Evolutionary conservation across 1,140 invertebrate species (phyloP), one percentile per base, ranked within the genome.

Genomic region (Papilio glaucus): DNA sequence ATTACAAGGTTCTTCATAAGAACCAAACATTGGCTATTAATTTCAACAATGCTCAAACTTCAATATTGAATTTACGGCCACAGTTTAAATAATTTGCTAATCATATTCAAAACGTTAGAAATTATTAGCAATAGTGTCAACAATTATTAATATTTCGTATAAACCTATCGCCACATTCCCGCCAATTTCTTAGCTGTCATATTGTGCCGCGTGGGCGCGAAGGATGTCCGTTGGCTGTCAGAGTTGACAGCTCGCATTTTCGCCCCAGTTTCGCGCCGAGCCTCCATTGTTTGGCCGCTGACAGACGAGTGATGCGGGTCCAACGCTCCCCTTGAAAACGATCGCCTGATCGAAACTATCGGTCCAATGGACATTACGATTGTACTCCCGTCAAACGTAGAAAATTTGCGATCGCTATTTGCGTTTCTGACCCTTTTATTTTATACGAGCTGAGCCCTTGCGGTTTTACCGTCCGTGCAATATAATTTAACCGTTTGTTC

Each of bases 241-340:
- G n/a, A 37, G 37, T 65, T 65, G 62, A 65, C 62, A 65, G 62
- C 18, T 41, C 62, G 62, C 62, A 65, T 65, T 65, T 65, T 65
- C 62, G 37, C 37, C 8, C 62, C 37, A 65, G 62, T 65, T 65
- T 65, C 37, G 62, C 33, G 29, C 29, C 60, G 24, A 61, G 60
- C 60, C 29, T 61, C 29, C 26, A 24, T 37, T 65, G 62, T 65
- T 65, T 37, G 33, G 33, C 10, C 62, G 29, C n/a, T 65, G 60
- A 61, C 37, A 39, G 60, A 12, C 24, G 29, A 65, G 62, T 65
- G 62, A 65, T 39, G 39, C 33, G 62, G 62, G 62, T 65, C 37
- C 33, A 15, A 39, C 8, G 62, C 33, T 33, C 29, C 62, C 37
- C 37, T 65, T 38, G 61, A 18, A 38, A 65, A 24, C 49, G 49